Base-by-base conservation (phyloP, 2,113 vertebrate genomes). In the Brachypodius melanocephalos region DNA sequence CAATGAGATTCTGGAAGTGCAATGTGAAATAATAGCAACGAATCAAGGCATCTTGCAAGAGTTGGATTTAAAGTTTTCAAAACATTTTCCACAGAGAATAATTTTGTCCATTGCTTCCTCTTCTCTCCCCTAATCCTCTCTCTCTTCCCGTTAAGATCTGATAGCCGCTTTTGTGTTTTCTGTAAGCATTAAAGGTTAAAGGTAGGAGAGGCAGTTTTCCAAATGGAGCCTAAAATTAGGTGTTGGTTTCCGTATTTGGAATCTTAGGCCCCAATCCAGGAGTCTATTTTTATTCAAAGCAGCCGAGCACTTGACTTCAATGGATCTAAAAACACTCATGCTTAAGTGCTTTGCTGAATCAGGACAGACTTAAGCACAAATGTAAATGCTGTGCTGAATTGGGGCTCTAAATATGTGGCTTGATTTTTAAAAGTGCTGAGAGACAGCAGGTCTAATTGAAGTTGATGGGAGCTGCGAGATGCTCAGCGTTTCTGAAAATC, bases 291-390 rank as follows among this genome's bases (percentile, higher is more conserved):
- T 97, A 95, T 89, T 91, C 89, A 91, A 95, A 96, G 85, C 91
- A 96, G 75, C 71, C 65, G 3, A 88, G 85, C 91, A 94, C 96
- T 96, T 96, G 93, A 94, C 90, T 96, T 96, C 93, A 95, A 94
- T 95, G 82, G 78, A 86, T 96, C 88, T 94, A 94, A 97, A 96
- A 90, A 9, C 94, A 90, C 93, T 93, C 31, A 0, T 4, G 31
- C 85, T 96, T 96, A 97, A 95, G 96, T 96, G 93, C 67, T 94
- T 91, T 94, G 95, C 95, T 95, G 95, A 97, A 95, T 96, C 93
- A 96, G 95, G 89, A 91, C 2, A 36, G 95, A 96, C 94, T 97
- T 96, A 97, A 97, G 95, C 92, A 95, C 78, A 94, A 95, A 93
- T 90, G 93, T 93, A 96, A 96, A 96, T 88, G 79, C 89, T 63